Evolutionary conservation across 2,113 vertebrate genomes (phyloP).

Genomic region (Istiophorus platypterus): DNA sequence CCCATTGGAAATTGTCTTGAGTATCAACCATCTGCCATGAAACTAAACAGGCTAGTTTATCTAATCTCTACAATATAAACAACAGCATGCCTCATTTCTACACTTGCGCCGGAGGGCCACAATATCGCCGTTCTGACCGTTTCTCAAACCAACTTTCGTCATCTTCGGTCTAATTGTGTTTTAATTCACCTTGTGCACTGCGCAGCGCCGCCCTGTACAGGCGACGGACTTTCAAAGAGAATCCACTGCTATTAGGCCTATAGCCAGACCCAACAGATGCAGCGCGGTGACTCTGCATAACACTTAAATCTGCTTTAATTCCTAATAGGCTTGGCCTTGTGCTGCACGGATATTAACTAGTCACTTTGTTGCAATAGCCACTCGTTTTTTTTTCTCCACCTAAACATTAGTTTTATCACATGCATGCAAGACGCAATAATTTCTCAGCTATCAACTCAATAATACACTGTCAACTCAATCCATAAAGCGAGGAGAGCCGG

Average conservation of each 20-base stretch:
- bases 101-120: conserved; percentile 84
- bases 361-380: conserved; percentile 71
- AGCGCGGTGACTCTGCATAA: conserved; percentile 81
- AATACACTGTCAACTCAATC: conserved; percentile 54
- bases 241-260: conserved; percentile 68
- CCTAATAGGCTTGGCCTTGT: conserved; percentile 82
- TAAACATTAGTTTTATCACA: conserved; percentile 63
- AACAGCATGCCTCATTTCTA: conserved; percentile 89
- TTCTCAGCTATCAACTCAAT: conserved; percentile 68
- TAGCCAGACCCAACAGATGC: conserved; percentile 81
- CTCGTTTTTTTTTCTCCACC: not conserved
- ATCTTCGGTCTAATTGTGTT: conserved; percentile 34
- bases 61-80: conserved; percentile 92
- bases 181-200: conserved; percentile 54
- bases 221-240: conserved; percentile 61
- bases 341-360: conserved; percentile 80
- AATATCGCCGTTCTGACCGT: conserved; percentile 62
- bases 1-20: conserved; percentile 89
- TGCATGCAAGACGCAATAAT: conserved; percentile 43
- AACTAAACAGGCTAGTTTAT: conserved; percentile 92
- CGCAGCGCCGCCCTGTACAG: conserved; percentile 67
- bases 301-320: conserved; percentile 85
- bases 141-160: conserved; percentile 42
- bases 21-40: conserved; percentile 90
- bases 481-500: conserved; percentile 11